Evolutionary conservation across 2,797 vertebrate genomes (phyloP), one percentile per base, ranked within the genome.

Genomic region (Micromesistius poutassou): DNA sequence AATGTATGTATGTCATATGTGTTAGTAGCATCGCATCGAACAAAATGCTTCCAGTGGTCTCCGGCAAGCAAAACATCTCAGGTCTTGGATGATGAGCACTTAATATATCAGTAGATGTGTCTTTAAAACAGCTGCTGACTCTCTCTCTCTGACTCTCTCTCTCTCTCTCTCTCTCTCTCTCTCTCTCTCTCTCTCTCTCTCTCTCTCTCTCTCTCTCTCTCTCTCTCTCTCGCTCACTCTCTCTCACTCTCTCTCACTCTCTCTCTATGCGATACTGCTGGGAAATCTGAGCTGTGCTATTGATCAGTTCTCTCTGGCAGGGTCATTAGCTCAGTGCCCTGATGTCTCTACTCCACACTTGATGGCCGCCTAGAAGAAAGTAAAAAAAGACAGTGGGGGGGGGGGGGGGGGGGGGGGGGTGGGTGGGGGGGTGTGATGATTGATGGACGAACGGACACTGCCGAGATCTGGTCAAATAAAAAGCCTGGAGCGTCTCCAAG

Each of bases 281-380:
- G 36, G 94, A 92, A 94, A 94, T 89, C 76, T 82, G 93, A 95
- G 89, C 91, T 83, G 74, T 35, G 76, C 89, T 92, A 94, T 94
- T 90, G 94, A 93, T 94, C 90, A 82, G 85, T 79, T 87, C 83
- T 90, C 87, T 84, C 84, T 87, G 86, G 74, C 72, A 83, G 81
- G 86, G 87, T 91, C 90, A 90, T 92, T 91, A 93, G 88, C 86
- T 66, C 74, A 85, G 87, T 85, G 87, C 88, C 88, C 88, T 88
- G 87, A 87, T 92, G 91, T 87, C 89, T 93, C 87, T 84, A 81
- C 89, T 93, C 87, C 84, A 82, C 82, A 87, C 85, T 85, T 86
- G 82, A 82, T 85, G 87, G 88, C 82, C 83, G 79, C 82, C 80
- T 85, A 77, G 8, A 36, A 72, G 71, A 72, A 73, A 55, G 70